Evolutionary conservation across 2,888 invertebrate genomes (phyloP), one percentile per base, ranked within the genome.

Genomic region (Fragum fragum): DNA sequence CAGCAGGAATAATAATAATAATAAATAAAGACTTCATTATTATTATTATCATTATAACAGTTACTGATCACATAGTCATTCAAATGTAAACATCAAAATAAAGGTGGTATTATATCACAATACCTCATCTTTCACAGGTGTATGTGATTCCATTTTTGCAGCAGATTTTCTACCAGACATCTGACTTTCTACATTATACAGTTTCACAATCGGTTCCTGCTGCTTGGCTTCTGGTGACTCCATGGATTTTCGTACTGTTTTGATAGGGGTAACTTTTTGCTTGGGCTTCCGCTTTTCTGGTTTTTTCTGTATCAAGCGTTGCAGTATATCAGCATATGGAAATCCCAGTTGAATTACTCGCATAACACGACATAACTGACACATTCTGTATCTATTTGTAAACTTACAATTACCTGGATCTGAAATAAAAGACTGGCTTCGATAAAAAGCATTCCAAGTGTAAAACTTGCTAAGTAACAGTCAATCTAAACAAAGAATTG

Each of bases 371-470:
- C 66, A 66, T 11, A 66, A 21, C 26, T 42, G n/a, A 26, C 66
- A 66, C 1, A 11, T 6, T 66, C 28, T 66, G 42, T 9, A 23
- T 66, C 23, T 66, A 14, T 66, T n/a, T 66, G 66, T 23, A 21
- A 66, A 18, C n/a, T 66, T 39, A 26, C 66, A 66, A 14, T 42
- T 39, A 36, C 66, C 66, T 5, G 66, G 66, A 23, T 66, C 66
- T 66, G 21, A 57, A 26, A 57, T 7, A n/a, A 57, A 32, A 55
- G 55, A n/a, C n/a, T n/a, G n/a, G n/a, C n/a, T n/a, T n/a, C n/a
- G n/a, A n/a, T n/a, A n/a, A n/a, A n/a, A n/a, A n/a, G n/a, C n/a
- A n/a, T n/a, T n/a, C n/a, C n/a, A n/a, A n/a, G n/a, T n/a, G n/a
- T n/a, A n/a, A n/a, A n/a, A n/a, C n/a, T n/a, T n/a, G n/a, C n/a